Percentiles rank a stretch among this genome's conserved stretches.
These are phyloP conservation scores for Oryzaephilus surinamensis DNA, from an alignment of 1,140 invertebrate species.

Conservation along the genomic window DNA sequence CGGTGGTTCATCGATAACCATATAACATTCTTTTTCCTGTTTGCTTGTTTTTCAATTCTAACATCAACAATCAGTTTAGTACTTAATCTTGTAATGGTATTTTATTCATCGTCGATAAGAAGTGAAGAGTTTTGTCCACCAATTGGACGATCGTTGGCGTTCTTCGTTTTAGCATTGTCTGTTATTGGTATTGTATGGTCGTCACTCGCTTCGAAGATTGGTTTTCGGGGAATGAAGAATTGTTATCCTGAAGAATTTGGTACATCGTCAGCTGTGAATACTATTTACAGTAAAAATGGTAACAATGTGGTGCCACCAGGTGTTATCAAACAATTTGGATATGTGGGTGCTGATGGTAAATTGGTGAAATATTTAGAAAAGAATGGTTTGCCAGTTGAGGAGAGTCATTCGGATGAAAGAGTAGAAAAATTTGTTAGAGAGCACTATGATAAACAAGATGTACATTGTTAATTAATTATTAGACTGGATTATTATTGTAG, in stretches of 20 bases:
- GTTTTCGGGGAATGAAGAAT: slow-evolving; percentile 49
- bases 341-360: slow-evolving; percentile 39
- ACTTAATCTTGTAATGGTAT: background rate
- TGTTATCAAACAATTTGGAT: slow-evolving; percentile 43
- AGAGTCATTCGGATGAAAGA: slow-evolving; percentile 28
- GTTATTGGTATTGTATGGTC: slow-evolving; percentile 50
- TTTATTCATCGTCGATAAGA: background rate
- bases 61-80: slow-evolving; percentile 33
- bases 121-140: too few species aligned
- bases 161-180: slow-evolving; percentile 46
- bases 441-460: background rate
- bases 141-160: slow-evolving; percentile 12
- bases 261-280: slow-evolving; percentile 35
- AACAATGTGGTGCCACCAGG: slow-evolving; percentile 37
- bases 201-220: slow-evolving; percentile 44
- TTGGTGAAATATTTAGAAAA: slow-evolving; percentile 42
- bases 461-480: slow-evolving; percentile 3
- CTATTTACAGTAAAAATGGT: slow-evolving; percentile 42
- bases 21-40: slow-evolving; percentile 48
- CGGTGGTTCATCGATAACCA: slow-evolving; percentile 55
- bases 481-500: slow-evolving; percentile 1
- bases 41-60: slow-evolving; percentile 39
- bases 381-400: slow-evolving; percentile 41
- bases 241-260: slow-evolving; percentile 43
- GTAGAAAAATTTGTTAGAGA: slow-evolving; percentile 28